A percentile compares a stretch with the other conserved stretches of the same genome.
phyloP scores from a whole-genome alignment of 2,888 invertebrate species.

The Athetis lepigone region DNA sequence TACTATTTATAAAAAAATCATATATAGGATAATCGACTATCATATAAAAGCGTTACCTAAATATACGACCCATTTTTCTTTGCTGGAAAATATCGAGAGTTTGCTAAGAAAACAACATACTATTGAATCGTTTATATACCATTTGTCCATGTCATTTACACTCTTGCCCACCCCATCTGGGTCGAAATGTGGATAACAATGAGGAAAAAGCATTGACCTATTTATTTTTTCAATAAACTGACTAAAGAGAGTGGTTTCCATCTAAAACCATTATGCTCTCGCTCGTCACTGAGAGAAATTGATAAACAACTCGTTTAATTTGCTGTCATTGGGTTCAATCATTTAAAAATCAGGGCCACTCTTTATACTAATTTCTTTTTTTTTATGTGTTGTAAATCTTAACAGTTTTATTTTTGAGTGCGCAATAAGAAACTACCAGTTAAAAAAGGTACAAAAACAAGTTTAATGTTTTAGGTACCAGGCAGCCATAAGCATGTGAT shows the following conservation, averaged over 20 bases:
- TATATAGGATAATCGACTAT: too few relatives aligned
- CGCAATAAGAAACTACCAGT: too few relatives aligned
- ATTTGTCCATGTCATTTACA: constrained; percentile 18
- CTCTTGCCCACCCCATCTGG: constrained; percentile 12
- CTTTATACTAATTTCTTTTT: background rate
- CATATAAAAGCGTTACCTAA: too few relatives aligned
- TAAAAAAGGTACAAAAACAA: too few relatives aligned
- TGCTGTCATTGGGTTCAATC: background rate
- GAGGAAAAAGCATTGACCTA: constrained; percentile 33
- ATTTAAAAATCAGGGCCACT: background rate
- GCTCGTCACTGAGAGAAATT: constrained; percentile 20
- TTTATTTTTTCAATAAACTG: constrained; percentile 31
- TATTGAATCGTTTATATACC: constrained; percentile 6
- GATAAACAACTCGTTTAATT: constrained; percentile 8
- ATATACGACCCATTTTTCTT: background rate
- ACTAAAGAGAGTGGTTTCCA: constrained; percentile 13
- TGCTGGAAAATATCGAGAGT: background rate
- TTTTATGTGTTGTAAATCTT: background rate
- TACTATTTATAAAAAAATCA: too few relatives aligned
- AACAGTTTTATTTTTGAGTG: background rate
- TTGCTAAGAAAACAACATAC: background rate
- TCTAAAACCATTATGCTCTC: constrained; percentile 3
- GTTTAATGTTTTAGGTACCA: background rate
- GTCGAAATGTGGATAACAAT: constrained; percentile 18
- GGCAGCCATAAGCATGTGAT: too few relatives aligned